Conservation (phyloP, 2,888 invertebrate genomes). For the Ptychoptera contaminata region DNA sequence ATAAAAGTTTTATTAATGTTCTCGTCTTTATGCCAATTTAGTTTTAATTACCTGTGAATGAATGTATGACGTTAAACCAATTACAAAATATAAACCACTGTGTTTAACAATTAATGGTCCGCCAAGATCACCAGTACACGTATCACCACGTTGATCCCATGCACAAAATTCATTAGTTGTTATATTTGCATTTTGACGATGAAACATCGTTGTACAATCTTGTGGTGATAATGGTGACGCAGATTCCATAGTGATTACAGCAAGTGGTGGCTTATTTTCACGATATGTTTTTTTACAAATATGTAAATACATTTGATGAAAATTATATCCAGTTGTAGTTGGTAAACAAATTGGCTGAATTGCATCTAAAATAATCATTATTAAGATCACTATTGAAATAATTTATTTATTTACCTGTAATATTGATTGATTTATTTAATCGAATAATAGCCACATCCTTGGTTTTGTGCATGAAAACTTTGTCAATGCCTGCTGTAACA, state of each 20-base stretch:
- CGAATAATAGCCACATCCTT: constrained; percentile 13
- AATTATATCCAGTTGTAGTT: constrained; percentile 11
- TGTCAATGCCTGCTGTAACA: constrained; percentile 9
- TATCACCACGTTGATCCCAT: constrained; percentile 14
- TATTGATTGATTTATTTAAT: constrained; percentile 8
- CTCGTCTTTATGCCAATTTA: background rate
- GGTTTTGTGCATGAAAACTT: constrained; percentile 11
- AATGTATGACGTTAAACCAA: constrained; percentile 12
- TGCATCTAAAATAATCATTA: constrained; percentile 6
- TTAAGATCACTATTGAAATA: background rate
- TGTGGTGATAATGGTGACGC: constrained; percentile 11
- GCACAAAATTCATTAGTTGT: constrained; percentile 11
- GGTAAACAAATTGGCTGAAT: constrained; percentile 13
- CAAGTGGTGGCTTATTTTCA: background rate
- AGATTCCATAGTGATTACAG: constrained; percentile 2
- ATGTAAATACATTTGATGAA: constrained; percentile 11
- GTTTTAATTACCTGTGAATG: constrained; percentile 6
- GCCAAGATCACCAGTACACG: constrained; percentile 14
- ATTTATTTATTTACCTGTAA: constrained; percentile 8
- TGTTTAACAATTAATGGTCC: constrained; percentile 11
- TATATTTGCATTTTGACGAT: constrained; percentile 9
- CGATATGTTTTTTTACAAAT: constrained; percentile 10
- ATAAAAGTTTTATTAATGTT: background rate
- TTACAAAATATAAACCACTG: constrained; percentile 9
- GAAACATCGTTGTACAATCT: constrained; percentile 12